Evolutionary conservation across 1,140 invertebrate species (phyloP).

Genomic region (Saccostrea glomerata): DNA sequence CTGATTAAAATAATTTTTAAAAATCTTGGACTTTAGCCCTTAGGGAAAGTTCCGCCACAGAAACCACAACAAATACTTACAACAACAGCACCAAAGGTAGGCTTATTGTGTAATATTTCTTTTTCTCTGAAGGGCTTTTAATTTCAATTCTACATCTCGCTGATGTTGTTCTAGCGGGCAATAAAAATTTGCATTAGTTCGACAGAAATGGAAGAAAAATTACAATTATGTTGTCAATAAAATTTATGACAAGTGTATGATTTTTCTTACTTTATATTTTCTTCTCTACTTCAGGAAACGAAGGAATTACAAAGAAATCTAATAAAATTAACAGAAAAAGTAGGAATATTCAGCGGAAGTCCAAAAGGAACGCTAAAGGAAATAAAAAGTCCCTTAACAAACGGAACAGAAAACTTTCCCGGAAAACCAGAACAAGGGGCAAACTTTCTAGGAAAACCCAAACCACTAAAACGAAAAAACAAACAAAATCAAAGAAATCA

Average conservation of each 20-base stretch:
- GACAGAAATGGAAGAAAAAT: too few species aligned
- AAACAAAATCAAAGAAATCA: not conserved
- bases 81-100: not conserved
- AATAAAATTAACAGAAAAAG: not conserved
- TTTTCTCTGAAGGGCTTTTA: too few species aligned
- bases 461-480: not conserved
- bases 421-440: not conserved
- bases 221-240: too few species aligned
- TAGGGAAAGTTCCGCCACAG: not conserved
- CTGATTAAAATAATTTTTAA: not conserved
- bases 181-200: too few species aligned
- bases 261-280: not conserved
- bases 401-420: not conserved
- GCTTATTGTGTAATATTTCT: not conserved
- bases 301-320: not conserved
- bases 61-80: not conserved
- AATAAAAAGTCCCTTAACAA: not conserved
- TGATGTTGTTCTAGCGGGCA: too few species aligned
- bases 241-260: not conserved
- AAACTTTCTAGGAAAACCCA: not conserved
- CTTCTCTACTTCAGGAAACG: not conserved
- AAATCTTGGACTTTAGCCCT: not conserved
- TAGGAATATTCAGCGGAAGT: not conserved
- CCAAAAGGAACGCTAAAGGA: not conserved
- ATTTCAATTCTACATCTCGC: too few species aligned